These are phyloP conservation scores for Aphelenchoides besseyi DNA, from an alignment of 1,140 invertebrate genomes.

Conservation along the genomic window DNA sequence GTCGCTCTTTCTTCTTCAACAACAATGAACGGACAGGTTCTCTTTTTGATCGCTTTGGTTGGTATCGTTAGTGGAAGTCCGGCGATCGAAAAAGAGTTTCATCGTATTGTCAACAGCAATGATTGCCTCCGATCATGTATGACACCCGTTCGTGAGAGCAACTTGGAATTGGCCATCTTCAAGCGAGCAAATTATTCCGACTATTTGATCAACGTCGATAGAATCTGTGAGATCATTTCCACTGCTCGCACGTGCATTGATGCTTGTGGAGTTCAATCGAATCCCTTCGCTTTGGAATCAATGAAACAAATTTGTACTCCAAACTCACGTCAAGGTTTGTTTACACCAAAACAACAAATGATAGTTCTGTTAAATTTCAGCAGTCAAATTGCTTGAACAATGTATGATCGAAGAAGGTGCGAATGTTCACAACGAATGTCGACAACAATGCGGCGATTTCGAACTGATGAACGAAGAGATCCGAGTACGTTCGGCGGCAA, in stretches of 20 bases:
- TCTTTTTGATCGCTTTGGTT: neutral
- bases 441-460: neutral
- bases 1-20: neutral
- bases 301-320: conserved; percentile 14
- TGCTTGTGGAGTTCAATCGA: conserved; percentile 15
- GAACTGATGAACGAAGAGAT: conserved; percentile 2
- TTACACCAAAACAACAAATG: neutral
- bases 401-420: neutral
- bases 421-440: neutral
- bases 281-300: conserved; percentile 19
- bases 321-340: neutral
- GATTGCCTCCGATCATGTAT: conserved; percentile 13
- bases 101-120: neutral
- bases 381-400: neutral
- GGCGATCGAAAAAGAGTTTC: neutral
- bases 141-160: neutral
- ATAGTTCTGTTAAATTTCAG: neutral
- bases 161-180: conserved; percentile 10
- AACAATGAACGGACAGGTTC: neutral
- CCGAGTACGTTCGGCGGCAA: neutral
- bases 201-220: conserved; percentile 6
- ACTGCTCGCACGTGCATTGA: conserved; percentile 19
- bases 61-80: neutral
- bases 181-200: conserved; percentile 8
- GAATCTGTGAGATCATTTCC: conserved; percentile 16